Percentiles rank a stretch among this genome's conserved stretches.
Conservation (phyloP, 2,797 vertebrate species). For the Iguana delicatissima region DNA sequence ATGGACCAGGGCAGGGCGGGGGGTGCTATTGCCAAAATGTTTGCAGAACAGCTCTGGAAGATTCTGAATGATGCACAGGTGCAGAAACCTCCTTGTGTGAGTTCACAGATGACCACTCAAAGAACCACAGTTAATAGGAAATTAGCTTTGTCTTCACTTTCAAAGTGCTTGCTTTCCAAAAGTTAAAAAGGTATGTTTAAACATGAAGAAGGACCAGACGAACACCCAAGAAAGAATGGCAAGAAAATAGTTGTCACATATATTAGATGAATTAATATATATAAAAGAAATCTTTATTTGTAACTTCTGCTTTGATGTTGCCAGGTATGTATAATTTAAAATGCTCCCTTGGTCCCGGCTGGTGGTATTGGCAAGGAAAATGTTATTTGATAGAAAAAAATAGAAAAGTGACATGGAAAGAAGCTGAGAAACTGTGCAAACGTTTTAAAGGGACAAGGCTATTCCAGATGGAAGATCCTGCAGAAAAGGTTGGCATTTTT, state of each 20-base stretch:
- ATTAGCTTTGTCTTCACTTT: neutral
- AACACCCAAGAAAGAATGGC: neutral
- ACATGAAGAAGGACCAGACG: neutral
- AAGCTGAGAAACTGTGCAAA: constrained; percentile 9
- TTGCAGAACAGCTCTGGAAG: too few species aligned
- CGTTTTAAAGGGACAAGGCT: constrained; percentile 32
- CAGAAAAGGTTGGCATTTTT: constrained; percentile 41
- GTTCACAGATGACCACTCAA: too few species aligned
- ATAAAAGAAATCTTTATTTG: neutral
- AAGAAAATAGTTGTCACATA: neutral
- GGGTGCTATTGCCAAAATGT: too few species aligned
- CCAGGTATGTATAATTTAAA: constrained; percentile 43
- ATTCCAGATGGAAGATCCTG: neutral
- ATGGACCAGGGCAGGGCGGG: too few species aligned
- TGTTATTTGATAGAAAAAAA: constrained; percentile 46
- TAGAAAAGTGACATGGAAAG: constrained; percentile 31
- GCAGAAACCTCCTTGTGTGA: too few species aligned
- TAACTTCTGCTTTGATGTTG: constrained; percentile 2
- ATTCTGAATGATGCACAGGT: too few species aligned
- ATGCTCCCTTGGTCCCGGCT: constrained; percentile 38
- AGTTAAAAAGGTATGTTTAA: neutral
- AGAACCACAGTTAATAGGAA: too few species aligned
- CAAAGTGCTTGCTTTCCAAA: neutral
- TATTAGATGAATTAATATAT: neutral
- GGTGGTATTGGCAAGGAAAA: constrained; percentile 40